Evolutionary conservation across 1,140 invertebrate genomes (phyloP), one percentile per base, ranked within the genome.

Genomic region (Pseudomyrmex gracilis): DNA sequence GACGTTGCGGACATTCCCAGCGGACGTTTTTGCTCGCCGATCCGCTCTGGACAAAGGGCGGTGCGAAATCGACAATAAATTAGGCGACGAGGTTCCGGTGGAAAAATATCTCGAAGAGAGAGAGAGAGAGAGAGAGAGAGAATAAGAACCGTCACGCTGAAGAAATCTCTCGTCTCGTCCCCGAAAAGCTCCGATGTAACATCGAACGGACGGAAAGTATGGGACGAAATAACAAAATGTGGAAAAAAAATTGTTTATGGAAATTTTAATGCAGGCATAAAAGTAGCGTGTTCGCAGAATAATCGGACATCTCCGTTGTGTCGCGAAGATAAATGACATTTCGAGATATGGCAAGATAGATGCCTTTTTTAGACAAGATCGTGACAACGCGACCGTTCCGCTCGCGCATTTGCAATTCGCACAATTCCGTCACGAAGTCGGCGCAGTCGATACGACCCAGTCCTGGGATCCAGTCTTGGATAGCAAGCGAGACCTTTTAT

Each of bases 1-100:
- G 9, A 24, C 45, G 24, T 17, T 17, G 51, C 64, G 43, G 5
- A 15, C 12, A 49, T 71, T 47, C 9, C 20, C 34, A 45, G 20
- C 1, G 51, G 45, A 47, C 43, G 13, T 61, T 34, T 34, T 4
- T 10, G 10, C 34, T 15, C 20, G 64, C 22, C 67, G 68, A 58
- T 49, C n/a, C 66, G 20, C 12, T 70, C 15, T 22, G n/a, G 24
- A 68, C 15, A 57, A 78, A 78, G 51, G 5, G 5, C 64, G 17
- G 7, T 45, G 43, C 55, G 45, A 58, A 70, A 49, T 70, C 20
- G 53, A 57, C 34, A 68, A 24, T 58, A 22, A 70, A 70, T 71
- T 49, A 60, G 76, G 66, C 76, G 76, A 71, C 76, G 76, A 80
- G 66, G 76, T 80, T 80, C 76, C 66, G 12, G 43, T 45, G 20